A percentile compares a stretch with the other conserved stretches of the same genome.
Evolutionary conservation across 2,113 vertebrate genomes (phyloP).

Genomic region (Eidolon helvum): DNA sequence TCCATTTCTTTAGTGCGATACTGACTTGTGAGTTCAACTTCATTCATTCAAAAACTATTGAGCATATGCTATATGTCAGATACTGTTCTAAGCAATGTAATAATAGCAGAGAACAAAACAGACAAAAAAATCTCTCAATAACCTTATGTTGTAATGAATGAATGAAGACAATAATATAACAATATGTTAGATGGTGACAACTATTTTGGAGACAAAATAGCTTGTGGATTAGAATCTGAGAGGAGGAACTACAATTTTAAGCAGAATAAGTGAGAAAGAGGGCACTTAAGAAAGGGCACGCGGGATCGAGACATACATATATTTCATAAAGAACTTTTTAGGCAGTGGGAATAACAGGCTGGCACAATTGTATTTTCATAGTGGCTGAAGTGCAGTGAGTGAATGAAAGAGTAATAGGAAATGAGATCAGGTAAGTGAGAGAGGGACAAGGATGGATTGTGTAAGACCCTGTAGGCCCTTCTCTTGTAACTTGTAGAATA

Average conservation of each 20-base stretch:
- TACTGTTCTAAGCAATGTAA: neutral
- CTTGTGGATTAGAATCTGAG: neutral
- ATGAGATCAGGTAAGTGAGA: neutral
- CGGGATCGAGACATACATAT: neutral
- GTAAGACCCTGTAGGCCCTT: neutral
- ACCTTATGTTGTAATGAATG: neutral
- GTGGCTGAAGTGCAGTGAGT: neutral
- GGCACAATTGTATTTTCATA: neutral
- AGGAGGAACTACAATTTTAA: neutral
- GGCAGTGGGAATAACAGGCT: neutral
- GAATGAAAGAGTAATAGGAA: neutral
- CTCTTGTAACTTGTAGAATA: neutral
- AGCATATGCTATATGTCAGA: neutral
- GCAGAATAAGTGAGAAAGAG: neutral
- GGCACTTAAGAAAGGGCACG: neutral
- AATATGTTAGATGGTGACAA: neutral
- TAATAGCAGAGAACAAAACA: neutral
- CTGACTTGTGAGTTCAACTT: neutral
- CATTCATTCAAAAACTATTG: neutral
- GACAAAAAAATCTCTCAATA: neutral
- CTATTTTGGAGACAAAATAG: neutral
- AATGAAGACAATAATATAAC: neutral
- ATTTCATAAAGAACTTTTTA: neutral
- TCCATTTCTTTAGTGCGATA: neutral
- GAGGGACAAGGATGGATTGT: neutral